Base-by-base conservation (phyloP, 2,888 invertebrate species). In the Tetragnatha montana region DNA sequence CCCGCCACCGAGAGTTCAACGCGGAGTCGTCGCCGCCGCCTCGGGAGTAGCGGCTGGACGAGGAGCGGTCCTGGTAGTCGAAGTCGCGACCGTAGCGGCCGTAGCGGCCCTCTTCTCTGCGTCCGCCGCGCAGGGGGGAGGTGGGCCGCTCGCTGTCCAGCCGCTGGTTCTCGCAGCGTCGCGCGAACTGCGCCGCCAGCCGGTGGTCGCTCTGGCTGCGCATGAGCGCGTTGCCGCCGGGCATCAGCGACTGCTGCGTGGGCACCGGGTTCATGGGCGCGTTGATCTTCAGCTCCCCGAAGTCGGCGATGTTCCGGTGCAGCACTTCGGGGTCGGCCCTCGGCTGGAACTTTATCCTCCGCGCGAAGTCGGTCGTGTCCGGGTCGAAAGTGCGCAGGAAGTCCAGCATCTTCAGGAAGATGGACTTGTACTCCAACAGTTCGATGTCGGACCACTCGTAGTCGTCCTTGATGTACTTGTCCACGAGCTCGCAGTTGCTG, bases 401-500 rank as follows among this genome's bases (percentile, higher is more conserved):
- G 93, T 99, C 98, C 79, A 99, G 96, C 19, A 98, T 98, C 94
- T 98, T 98, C 35, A 98, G 94, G 94, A 98, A 98, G 91, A 98
- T 97, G 94, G 98, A 98, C 94, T 99, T 99, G 88, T 98, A 97
- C 93, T 98, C 98, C 95, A 98, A 79, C 69, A 92, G 78, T 80
- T 92, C 92, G 6, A 83, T 47, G 89, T 92, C 92, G 10, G 91
- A 92, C 92, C 92, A 92, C 60, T 91, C 97, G 93, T 96, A 97
- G 14, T 92, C 92, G 35, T 92, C 92, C 19, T 92, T 91, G 95
- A 98, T 97, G 93, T 98, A 97, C 93, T 98, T 98, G 94, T 99
- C 98, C 81, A 98, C 97, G 93, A 98, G 95, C 94, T 99, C 98
- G 94, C 98, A 98, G 94, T 99, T 99, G 93, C 98, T 98, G 93